Evolutionary conservation across 2,888 invertebrate genomes (phyloP), one percentile per base, ranked within the genome.

Genomic region (Hypsopygia costalis): DNA sequence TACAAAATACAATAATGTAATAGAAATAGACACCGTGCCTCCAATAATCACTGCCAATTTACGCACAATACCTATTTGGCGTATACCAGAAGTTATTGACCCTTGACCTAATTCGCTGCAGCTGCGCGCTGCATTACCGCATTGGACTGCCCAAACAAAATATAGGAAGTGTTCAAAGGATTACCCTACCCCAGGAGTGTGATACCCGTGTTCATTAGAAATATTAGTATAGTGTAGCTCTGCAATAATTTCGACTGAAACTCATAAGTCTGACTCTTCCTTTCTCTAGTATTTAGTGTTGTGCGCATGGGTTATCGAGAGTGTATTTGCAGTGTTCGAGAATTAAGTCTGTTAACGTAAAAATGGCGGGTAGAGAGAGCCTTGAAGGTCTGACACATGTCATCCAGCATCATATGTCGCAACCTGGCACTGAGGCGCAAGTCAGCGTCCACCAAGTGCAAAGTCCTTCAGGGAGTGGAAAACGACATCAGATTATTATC

Each of bases 141-240:
- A 75, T 58, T 62, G 49, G 59, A 53, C 43, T 33, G 48, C 40
- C 69, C 62, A 64, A 64, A 47, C 43, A 46, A 49, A 51, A 45
- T 16, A 46, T 48, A 48, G 36, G 44, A 47, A 61, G 75, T 73
- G 74, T 75, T 75, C 74, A 70, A 64, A 45, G 44, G 55, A 49
- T 49, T 40, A 41, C 39, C 44, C 51, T 52, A 40, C 34, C 34
- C 46, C 44, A 40, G 52, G 53, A 49, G 59, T 62, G 83, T 85
- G 83, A 83, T 83, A 83, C 49, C 55, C 48, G 87, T 88, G 87
- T 87, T 88, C 87, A 88, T 76, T 86, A 86, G 81, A 58, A 29
- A 58, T 48, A 52, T 66, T 55, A 16, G 16, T 16, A 16, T 16
- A 55, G 51, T 58, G 61, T 54, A 59, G 57, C 47, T 55, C 55